Percentiles rank a stretch among this genome's conserved stretches.
Conservation (phyloP, 92 coral and sea anemone genomes). For the Actinernus sp. region DNA sequence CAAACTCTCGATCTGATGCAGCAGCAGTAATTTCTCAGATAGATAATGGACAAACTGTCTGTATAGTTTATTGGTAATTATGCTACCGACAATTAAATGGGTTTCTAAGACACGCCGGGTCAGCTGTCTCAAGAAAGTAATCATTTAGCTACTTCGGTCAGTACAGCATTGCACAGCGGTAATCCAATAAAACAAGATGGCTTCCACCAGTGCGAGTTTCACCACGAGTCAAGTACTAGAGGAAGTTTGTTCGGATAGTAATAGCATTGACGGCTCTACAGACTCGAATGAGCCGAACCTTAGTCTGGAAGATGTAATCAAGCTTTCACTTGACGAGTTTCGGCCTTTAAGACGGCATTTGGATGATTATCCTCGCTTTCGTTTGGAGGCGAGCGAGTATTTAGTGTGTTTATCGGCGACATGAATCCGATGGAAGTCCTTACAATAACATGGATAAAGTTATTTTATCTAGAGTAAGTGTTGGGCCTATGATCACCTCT, state of each 20-base stretch:
- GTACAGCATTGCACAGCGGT: slow-evolving; percentile 22
- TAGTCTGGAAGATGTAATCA: slow-evolving; percentile 19
- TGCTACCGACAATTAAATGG: slow-evolving; percentile 4
- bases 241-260: slow-evolving; percentile 3
- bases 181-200: slow-evolving; percentile 7
- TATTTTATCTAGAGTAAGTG: slow-evolving; percentile 25
- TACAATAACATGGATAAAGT: slow-evolving; percentile 27
- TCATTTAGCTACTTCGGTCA: slow-evolving; percentile 27
- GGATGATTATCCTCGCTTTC: slow-evolving; percentile 18
- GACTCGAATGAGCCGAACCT: slow-evolving; percentile 4
- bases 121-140: slow-evolving; percentile 10
- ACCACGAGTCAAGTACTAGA: slow-evolving; percentile 10
- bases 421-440: slow-evolving; percentile 17
- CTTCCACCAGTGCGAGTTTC: slow-evolving; percentile 1
- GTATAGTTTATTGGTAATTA: not conserved
- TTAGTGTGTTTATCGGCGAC: slow-evolving; percentile 27
- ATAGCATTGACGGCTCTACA: slow-evolving; percentile 8
- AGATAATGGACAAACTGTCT: slow-evolving; percentile 7
- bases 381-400: slow-evolving; percentile 17
- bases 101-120: slow-evolving; percentile 42
- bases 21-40: not conserved
- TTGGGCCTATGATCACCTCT: slow-evolving; percentile 42
- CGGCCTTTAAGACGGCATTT: slow-evolving; percentile 10
- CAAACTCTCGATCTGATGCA: slow-evolving; percentile 3
- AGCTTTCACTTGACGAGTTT: slow-evolving; percentile 21